Percentiles rank a stretch among this genome's conserved stretches.
phyloP scores from a whole-genome alignment of 2,113 vertebrate species.

The Strix uralensis region DNA sequence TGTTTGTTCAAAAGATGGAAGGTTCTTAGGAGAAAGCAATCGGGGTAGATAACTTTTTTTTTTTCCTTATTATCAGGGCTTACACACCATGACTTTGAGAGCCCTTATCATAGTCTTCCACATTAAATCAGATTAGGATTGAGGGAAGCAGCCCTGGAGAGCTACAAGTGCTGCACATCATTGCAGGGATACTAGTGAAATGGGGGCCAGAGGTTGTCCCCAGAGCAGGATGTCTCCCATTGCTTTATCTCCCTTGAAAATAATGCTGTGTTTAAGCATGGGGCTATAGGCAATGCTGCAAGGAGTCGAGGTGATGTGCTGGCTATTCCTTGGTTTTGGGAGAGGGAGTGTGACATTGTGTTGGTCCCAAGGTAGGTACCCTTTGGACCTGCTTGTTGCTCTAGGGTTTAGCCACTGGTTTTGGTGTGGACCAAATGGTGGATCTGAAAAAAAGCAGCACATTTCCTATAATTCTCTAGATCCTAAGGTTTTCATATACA shows the following conservation, averaged over 20 bases:
- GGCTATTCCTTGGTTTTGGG: not conserved
- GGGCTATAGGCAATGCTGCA: not conserved
- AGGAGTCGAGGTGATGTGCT: not conserved
- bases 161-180: not conserved
- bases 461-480: not conserved
- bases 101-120: not conserved
- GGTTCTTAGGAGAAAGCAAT: not conserved
- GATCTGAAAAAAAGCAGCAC: not conserved
- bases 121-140: not conserved
- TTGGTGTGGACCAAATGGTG: not conserved
- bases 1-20: not conserved
- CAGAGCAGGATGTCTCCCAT: not conserved
- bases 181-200: not conserved
- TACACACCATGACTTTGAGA: not conserved
- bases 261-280: not conserved
- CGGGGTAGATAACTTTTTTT: accelerated
- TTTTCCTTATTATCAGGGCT: not conserved
- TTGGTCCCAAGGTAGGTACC: not conserved
- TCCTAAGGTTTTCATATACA: not conserved
- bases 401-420: not conserved
- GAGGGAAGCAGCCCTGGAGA: not conserved
- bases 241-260: not conserved
- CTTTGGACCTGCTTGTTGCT: not conserved
- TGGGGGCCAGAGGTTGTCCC: not conserved
- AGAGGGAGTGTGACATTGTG: not conserved